phyloP scores from a whole-genome alignment of 2,797 vertebrate genomes.

The Notoglanidium macrostoma region DNA sequence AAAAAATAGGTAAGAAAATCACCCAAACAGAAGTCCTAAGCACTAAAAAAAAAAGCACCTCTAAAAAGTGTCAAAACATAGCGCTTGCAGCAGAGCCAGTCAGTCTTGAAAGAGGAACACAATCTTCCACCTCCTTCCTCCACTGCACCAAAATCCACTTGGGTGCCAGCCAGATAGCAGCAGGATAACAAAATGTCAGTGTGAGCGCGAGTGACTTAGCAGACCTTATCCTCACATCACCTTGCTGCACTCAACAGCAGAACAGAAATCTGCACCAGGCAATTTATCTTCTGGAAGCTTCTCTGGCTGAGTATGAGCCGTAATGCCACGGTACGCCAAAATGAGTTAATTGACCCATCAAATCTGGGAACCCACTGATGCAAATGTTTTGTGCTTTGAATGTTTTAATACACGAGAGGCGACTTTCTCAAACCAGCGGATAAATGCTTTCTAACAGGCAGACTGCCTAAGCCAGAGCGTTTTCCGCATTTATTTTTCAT shows the following conservation, averaged over 20 bases:
- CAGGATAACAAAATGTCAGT: conserved; percentile 55
- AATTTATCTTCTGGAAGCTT: conserved; percentile 55
- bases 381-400: conserved; percentile 20
- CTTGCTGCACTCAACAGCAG: conserved; percentile 45
- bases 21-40: not conserved
- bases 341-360: conserved; percentile 46
- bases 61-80: conserved; percentile 7
- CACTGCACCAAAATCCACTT: conserved; percentile 54
- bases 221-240: conserved; percentile 56
- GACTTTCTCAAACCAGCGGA: conserved; percentile 8
- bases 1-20: not conserved
- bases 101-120: conserved; percentile 17
- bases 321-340: conserved; percentile 41
- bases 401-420: conserved; percentile 21
- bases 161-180: conserved; percentile 54
- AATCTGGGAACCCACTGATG: conserved; percentile 40
- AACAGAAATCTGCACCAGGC: conserved; percentile 50
- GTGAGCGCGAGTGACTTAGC: conserved; percentile 50
- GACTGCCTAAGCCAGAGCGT: not conserved
- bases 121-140: conserved; percentile 30
- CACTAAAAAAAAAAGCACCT: not conserved
- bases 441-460: not conserved
- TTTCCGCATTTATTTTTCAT: not conserved
- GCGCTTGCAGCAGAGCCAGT: not conserved
- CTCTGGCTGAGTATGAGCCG: conserved; percentile 32